A percentile compares a stretch with the other conserved stretches of the same genome.
Conservation (phyloP, 1,140 invertebrate genomes). For the Maniola jurtina region DNA sequence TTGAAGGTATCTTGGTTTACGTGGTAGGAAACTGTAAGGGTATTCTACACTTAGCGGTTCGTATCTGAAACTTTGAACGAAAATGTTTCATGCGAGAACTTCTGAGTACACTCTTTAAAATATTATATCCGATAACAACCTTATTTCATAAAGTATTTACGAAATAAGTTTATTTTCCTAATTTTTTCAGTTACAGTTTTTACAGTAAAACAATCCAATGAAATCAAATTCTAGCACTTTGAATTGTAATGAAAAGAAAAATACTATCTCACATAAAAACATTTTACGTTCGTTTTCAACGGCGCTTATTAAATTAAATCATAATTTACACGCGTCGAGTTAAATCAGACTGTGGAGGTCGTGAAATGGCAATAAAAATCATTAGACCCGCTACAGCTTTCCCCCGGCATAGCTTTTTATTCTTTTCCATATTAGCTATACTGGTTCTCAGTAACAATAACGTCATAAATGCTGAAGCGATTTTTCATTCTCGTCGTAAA, state of each 20-base stretch:
- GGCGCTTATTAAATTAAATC: slow-evolving; percentile 74
- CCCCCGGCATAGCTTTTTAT: slow-evolving; percentile 49
- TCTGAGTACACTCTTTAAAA: too few relatives aligned
- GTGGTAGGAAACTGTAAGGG: too few relatives aligned
- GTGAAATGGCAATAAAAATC: slow-evolving; percentile 72
- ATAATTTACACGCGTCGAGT: slow-evolving; percentile 72
- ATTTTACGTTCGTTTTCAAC: slow-evolving; percentile 65
- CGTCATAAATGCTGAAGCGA: slow-evolving; percentile 66
- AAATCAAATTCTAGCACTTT: not conserved
- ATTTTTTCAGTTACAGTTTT: too few relatives aligned
- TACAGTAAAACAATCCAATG: too few relatives aligned
- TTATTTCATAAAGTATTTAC: too few relatives aligned
- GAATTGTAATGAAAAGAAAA: slow-evolving; percentile 51
- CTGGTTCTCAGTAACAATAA: slow-evolving; percentile 58
- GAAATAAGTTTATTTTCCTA: too few relatives aligned
- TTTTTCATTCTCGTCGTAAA: slow-evolving; percentile 67
- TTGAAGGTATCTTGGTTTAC: too few relatives aligned
- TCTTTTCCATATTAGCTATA: slow-evolving; percentile 59
- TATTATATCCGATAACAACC: too few relatives aligned
- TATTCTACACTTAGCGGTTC: too few relatives aligned
- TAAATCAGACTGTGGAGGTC: slow-evolving; percentile 64
- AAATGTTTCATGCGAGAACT: too few relatives aligned
- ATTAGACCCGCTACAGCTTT: slow-evolving; percentile 57
- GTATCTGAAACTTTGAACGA: too few relatives aligned
- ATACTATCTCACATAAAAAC: slow-evolving; percentile 69